A percentile compares a stretch with the other conserved stretches of the same genome.
Conservation (phyloP, 37 sponge, comb jelly and placozoan genomes). For the Cliona cf. orientalis region DNA sequence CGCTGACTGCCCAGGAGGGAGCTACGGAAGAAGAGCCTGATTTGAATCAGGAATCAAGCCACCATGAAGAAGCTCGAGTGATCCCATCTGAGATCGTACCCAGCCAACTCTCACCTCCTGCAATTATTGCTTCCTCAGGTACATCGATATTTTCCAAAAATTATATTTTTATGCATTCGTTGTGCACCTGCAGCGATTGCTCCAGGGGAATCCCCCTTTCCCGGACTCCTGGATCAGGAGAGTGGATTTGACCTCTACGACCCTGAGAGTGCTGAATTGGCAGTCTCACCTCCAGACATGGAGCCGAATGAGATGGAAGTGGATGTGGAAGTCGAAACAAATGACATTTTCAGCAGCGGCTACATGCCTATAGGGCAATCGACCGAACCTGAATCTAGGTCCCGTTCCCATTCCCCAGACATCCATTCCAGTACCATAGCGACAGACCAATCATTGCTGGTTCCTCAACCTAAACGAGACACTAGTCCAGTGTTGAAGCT, state of each 20-base stretch:
- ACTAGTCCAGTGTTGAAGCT: background rate
- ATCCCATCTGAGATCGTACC: background rate
- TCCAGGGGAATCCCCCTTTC: background rate
- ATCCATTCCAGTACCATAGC: background rate
- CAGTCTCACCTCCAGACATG: background rate
- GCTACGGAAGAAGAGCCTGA: background rate
- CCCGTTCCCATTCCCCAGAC: background rate
- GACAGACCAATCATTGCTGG: background rate
- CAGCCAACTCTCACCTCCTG: background rate
- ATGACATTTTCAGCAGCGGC: too few species aligned
- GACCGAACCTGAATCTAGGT: background rate
- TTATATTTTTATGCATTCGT: too few species aligned
- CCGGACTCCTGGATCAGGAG: background rate
- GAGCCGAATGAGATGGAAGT: too few species aligned
- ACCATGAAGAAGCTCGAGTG: too few species aligned
- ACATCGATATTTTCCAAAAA: too few species aligned
- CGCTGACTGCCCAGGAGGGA: background rate
- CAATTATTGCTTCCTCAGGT: background rate
- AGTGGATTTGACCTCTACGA: slow-evolving; percentile 29
- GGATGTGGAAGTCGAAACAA: too few species aligned
- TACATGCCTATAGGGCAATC: too few species aligned
- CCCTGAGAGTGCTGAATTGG: background rate
- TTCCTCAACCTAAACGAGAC: background rate
- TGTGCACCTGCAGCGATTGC: background rate
- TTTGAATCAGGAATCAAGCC: background rate